Conservation (phyloP, 2,888 invertebrate species). For the Endotricha flammealis region DNA sequence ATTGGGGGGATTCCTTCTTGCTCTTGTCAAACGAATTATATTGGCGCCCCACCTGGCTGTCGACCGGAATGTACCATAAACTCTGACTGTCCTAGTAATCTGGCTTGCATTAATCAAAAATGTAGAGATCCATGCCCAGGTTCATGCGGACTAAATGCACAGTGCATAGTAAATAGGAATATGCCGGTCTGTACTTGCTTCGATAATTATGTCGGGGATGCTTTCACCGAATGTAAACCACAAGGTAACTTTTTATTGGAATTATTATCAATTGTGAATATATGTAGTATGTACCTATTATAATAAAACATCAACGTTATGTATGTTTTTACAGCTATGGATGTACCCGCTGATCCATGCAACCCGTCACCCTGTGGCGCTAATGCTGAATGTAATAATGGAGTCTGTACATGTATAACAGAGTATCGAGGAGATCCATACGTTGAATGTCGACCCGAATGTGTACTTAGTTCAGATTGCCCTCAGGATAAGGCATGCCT, state of each 20-base stretch:
- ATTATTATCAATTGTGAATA: conserved; percentile 5
- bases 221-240: conserved; percentile 80
- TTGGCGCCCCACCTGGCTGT: conserved; percentile 84
- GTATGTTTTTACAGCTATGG: conserved; percentile 14
- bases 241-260: conserved; percentile 55
- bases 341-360: conserved; percentile 72
- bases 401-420: conserved; percentile 79
- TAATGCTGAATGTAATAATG: conserved; percentile 78
- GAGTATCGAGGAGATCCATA: conserved; percentile 83
- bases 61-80: conserved; percentile 84
- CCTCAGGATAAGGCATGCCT: conserved; percentile 80
- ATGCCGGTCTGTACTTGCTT: conserved; percentile 86
- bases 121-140: conserved; percentile 90
- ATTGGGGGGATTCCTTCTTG: conserved; percentile 80
- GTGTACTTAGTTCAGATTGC: conserved; percentile 83
- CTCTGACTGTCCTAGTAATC: conserved; percentile 85
- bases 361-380: conserved; percentile 83
- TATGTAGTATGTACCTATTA: conserved; percentile 4
- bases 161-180: conserved; percentile 83
- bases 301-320: too few relatives aligned
- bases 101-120: conserved; percentile 86
- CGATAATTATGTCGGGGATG: conserved; percentile 84
- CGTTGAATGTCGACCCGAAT: conserved; percentile 83
- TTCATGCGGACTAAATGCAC: conserved; percentile 83
- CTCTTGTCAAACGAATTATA: conserved; percentile 80